Evolutionary conservation across 2,113 vertebrate species (phyloP).

Genomic region (Anolis sagrei): DNA sequence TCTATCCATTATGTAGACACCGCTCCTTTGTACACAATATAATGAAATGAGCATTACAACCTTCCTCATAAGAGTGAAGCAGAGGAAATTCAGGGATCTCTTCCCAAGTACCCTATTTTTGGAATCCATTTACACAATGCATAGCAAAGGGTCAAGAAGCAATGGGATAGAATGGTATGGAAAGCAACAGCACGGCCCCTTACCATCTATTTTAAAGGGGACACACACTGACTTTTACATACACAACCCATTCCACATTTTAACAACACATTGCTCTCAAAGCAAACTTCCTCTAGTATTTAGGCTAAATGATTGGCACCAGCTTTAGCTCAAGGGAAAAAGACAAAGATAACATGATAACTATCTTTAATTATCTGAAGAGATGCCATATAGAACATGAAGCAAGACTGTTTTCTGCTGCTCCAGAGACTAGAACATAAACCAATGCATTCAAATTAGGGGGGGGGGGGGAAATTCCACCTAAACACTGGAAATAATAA

Average conservation of each 20-base stretch:
- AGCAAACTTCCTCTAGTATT: not conserved
- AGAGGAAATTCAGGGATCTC: not conserved
- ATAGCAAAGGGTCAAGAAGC: not conserved
- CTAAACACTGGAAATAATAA: too few species aligned
- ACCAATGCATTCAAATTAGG: too few species aligned
- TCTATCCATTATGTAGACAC: conserved; percentile 4
- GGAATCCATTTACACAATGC: not conserved
- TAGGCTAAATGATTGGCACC: not conserved
- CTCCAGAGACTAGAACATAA: too few species aligned
- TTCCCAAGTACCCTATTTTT: not conserved
- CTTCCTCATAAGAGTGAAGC: not conserved
- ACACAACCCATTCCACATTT: not conserved
- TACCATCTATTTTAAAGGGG: not conserved
- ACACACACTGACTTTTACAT: not conserved
- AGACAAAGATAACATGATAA: too few species aligned
- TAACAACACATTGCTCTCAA: not conserved
- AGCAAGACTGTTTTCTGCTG: too few species aligned
- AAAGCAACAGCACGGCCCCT: not conserved
- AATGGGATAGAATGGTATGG: not conserved
- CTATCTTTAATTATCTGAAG: too few species aligned
- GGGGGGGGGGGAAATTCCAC: too few species aligned
- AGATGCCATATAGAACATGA: too few species aligned
- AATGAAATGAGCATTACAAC: not conserved
- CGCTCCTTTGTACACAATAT: not conserved
- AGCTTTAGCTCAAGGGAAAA: too few species aligned